phyloP scores from a whole-genome alignment of 2,113 vertebrate species.

The Amphilophus citrinellus region DNA sequence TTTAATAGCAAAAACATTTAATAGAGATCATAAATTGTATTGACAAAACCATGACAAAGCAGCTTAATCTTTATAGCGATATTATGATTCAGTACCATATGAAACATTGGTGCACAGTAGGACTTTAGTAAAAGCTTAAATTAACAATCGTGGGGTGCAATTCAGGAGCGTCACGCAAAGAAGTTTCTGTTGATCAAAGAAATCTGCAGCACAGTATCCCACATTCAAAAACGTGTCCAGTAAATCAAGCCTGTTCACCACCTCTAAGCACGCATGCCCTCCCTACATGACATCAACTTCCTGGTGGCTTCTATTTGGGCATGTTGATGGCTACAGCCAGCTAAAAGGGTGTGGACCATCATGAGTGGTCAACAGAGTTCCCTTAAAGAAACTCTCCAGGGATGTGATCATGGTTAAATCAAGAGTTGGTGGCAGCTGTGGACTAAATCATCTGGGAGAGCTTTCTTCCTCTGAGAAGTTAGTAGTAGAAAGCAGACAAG shows the following conservation, averaged over 20 bases:
- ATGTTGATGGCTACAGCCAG: slow-evolving; percentile 48
- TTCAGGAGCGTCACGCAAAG: not conserved
- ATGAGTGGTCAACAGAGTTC: slow-evolving; percentile 60
- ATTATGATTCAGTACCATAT: not conserved
- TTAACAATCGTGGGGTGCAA: too few relatives aligned
- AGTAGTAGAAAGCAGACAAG: not conserved
- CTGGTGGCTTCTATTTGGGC: slow-evolving; percentile 63
- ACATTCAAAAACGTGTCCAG: not conserved
- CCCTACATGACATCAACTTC: slow-evolving; percentile 66
- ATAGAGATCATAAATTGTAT: not conserved
- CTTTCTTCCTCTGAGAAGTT: slow-evolving; percentile 1
- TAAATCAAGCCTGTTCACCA: not conserved
- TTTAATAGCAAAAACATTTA: not conserved
- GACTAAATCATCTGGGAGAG: slow-evolving; percentile 18
- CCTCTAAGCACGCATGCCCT: slow-evolving; percentile 29
- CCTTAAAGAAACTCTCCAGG: slow-evolving; percentile 50
- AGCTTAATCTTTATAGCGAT: not conserved
- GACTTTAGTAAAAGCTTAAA: not conserved
- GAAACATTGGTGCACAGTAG: not conserved
- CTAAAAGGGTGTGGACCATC: slow-evolving; percentile 71
- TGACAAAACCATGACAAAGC: not conserved
- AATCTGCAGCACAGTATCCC: not conserved
- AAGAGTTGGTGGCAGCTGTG: slow-evolving; percentile 30
- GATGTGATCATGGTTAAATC: slow-evolving; percentile 59
- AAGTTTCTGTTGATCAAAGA: not conserved